Evolutionary conservation across 2,113 vertebrate species (phyloP).

Genomic region (Furnarius figulus): DNA sequence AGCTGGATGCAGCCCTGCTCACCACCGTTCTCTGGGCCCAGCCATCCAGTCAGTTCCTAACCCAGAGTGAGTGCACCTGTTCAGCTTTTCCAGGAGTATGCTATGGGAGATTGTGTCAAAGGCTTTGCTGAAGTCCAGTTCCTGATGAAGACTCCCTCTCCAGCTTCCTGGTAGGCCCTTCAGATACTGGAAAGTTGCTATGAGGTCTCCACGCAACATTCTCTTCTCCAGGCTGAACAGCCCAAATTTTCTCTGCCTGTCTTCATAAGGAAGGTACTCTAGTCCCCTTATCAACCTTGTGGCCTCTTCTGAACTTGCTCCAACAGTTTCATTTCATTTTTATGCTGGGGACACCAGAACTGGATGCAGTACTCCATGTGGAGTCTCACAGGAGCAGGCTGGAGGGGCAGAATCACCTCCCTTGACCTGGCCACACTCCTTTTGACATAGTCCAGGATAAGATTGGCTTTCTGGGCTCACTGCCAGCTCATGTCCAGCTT

Average conservation of each 20-base stretch:
- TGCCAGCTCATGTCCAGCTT: not conserved
- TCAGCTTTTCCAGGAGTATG: too few species aligned
- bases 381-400: not conserved
- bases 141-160: not conserved
- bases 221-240: not conserved
- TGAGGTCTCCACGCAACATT: not conserved
- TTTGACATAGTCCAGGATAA: not conserved
- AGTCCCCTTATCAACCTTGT: not conserved
- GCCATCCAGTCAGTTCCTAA: too few species aligned
- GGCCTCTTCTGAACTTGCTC: not conserved
- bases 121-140: not conserved
- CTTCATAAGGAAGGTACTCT: not conserved
- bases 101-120: too few species aligned
- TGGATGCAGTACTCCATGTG: not conserved
- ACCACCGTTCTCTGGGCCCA: too few species aligned
- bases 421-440: accelerated
- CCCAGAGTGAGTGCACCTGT: too few species aligned
- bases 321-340: not conserved
- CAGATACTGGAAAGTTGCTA: not conserved
- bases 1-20: too few species aligned
- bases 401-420: not conserved
- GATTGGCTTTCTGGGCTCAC: not conserved
- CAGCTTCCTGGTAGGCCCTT: not conserved
- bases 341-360: accelerated
- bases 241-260: not conserved